Base-by-base conservation (phyloP, 2,113 vertebrate species). In the Perca flavescens region DNA sequence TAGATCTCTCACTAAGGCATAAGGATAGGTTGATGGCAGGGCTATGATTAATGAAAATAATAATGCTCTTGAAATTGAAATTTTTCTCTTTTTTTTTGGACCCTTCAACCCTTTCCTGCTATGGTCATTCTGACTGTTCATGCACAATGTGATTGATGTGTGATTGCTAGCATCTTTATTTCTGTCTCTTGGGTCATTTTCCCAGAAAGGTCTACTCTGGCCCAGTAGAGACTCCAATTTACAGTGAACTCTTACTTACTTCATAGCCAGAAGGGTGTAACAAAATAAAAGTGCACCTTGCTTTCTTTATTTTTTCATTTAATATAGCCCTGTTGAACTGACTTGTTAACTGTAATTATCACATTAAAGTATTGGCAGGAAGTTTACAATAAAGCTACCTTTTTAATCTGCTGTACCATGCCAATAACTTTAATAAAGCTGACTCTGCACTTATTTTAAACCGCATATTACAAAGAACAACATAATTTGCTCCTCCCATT, bases 1-100 rank as follows among this genome's bases (percentile, higher is more conserved):
- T 99, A 97, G 97, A 99, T 99, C 97, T 97, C 97, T 96, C 96
- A 96, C 97, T 96, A 97, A 97, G 97, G 96, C 97, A 96, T 97
- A 96, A 97, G 96, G 96, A 97, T 97, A 97, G 96, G 96, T 95
- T 97, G 97, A 97, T 97, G 97, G 97, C 94, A 92, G 95, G 94
- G 97, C 95, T 96, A 97, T 99, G 98, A 99, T 99, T 99, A 98
- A 99, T 99, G 97, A 99, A 98, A 98, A 99, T 99, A 99, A 99
- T 99, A 99, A 98, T 97, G 96, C 95, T 96, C 93, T 96, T 97
- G 96, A 98, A 99, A 98, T 98, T 97, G 97, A 98, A 97, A 97
- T 97, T 97, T 97, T 98, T 98, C 96, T 96, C 96, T 95, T 96
- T 97, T 94, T 83, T 93, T 96, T 95, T 90, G 94, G 93, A 93